Evolutionary conservation across 2,797 vertebrate species (phyloP), one percentile per base, ranked within the genome.

Genomic region (Myotis daubentonii): DNA sequence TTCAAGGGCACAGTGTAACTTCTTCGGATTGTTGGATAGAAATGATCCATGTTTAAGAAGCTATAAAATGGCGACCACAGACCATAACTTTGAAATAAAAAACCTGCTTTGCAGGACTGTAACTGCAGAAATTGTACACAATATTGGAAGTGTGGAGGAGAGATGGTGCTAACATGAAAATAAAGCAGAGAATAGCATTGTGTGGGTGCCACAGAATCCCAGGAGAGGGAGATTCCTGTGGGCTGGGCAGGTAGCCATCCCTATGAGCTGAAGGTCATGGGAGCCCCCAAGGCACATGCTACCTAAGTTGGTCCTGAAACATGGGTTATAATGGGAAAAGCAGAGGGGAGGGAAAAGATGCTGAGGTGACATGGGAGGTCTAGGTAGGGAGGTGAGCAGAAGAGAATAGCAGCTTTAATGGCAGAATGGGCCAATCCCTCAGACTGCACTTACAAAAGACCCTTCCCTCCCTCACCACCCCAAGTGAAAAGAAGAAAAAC

Each of bases 41-140:
- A 95, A 92, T 85, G 83, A 92, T 95, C 92, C 80, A 74, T 95
- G 70, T 91, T 97, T 96, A 96, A 96, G 88, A 96, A 97, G 55
- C 82, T 93, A 86, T 97, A 97, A 97, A 97, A 96, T 76, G 68
- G 82, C 11, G 5, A 94, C 76, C 83, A 91, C 74, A 72, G 57
- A 82, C 20, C 74, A 79, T 95, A 86, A 93, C 93, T 97, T 97
- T 80, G 66, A 96, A 92, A 93, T 79, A 11, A 79, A 95, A 95
- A 74, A 8, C 0, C 49, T 94, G 60, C 78, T 97, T 36, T 86
- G 22, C 71, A 36, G 79, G 97, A 15, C 4, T 96, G 49, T 85
- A 89, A 47, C 70, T 87, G 13, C 85, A 88, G 94, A 78, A n/a
- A 95, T 87, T 79, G 41, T 65, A 55, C 10, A 87, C 82, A 93